A percentile compares a stretch with the other conserved stretches of the same genome.
phyloP scores from a whole-genome alignment of 2,797 vertebrate species.

The Bryconaethiops microstoma region DNA sequence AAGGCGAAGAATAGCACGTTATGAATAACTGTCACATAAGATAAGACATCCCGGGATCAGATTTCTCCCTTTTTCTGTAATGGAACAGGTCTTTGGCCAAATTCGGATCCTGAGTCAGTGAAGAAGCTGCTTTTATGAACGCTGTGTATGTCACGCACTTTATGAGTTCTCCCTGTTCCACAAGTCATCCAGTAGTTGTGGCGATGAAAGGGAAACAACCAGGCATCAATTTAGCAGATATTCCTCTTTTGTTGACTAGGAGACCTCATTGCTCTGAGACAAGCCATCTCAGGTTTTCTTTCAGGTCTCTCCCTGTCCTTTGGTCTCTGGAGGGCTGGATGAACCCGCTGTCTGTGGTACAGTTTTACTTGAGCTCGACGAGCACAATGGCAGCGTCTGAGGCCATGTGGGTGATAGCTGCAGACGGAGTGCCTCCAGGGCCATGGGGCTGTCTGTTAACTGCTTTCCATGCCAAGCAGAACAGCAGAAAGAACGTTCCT shows the following conservation, averaged over 20 bases:
- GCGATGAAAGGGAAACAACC: background rate
- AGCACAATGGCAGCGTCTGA: background rate
- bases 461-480: conserved; percentile 5
- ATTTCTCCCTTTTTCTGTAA: no score
- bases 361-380: conserved; percentile 12
- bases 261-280: background rate
- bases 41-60: no score
- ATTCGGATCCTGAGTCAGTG: no score
- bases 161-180: background rate
- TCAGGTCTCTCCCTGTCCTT: conserved; percentile 3
- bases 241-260: background rate
- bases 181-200: no score
- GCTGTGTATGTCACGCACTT: no score
- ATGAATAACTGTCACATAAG: no score
- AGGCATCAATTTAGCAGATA: background rate
- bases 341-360: background rate
- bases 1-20: no score
- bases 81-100: no score
- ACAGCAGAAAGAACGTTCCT: background rate
- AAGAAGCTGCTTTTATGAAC: no score
- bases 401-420: conserved; percentile 23
- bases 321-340: conserved; percentile 28
- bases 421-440: conserved; percentile 18
- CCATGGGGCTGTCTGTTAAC: conserved; percentile 23
- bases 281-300: conserved; percentile 19